Evolutionary conservation across 2,888 invertebrate genomes (phyloP).

Genomic region (Lordiphosa andalusiaca): DNA sequence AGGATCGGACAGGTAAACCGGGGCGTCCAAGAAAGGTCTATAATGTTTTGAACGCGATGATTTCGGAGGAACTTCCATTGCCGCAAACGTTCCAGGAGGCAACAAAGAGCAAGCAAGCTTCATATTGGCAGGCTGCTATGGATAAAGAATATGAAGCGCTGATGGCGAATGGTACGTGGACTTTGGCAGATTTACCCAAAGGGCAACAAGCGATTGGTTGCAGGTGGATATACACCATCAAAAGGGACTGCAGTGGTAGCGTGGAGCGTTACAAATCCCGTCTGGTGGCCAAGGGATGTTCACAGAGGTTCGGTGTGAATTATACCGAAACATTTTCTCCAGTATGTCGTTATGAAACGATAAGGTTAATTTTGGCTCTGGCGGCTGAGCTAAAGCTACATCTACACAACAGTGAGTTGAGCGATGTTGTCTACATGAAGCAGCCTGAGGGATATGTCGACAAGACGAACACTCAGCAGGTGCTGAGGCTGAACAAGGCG

Average conservation of each 20-base stretch:
- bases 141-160: neutral
- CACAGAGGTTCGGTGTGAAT: neutral
- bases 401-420: slow-evolving; percentile 1
- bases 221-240: neutral
- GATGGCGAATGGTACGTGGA: neutral
- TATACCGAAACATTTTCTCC: slow-evolving; percentile 3
- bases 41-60: too few species aligned
- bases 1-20: neutral
- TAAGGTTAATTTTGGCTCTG: slow-evolving; percentile 1
- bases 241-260: neutral
- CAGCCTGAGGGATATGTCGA: neutral
- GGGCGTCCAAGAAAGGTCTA: neutral
- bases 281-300: slow-evolving; percentile 1
- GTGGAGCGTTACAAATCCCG: neutral
- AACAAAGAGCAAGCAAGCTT: neutral
- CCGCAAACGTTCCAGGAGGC: neutral
- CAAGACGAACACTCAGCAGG: neutral
- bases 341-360: slow-evolving; percentile 3
- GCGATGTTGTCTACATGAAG: slow-evolving; percentile 1
- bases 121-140: slow-evolving; percentile 1
- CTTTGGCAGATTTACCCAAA: neutral
- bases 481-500: neutral
- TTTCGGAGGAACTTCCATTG: neutral
- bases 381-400: slow-evolving; percentile 2
- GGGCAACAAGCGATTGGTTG: slow-evolving; percentile 5